Percentiles rank a stretch among this genome's conserved stretches.
Conservation (phyloP, 2,797 vertebrate species). For the Borostomias antarcticus region DNA sequence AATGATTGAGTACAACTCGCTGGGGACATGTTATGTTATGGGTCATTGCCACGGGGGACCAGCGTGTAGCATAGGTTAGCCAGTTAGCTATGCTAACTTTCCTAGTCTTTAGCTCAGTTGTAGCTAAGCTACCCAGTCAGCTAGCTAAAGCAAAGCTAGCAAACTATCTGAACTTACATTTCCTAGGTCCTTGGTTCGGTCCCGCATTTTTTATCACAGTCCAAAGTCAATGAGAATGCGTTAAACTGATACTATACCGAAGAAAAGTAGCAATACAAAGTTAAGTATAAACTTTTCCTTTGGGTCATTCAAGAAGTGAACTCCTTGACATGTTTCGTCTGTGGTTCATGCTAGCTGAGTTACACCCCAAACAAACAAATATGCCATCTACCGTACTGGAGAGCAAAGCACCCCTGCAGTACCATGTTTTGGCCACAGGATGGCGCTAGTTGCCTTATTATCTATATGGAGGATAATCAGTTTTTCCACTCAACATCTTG, state of each 20-base stretch:
- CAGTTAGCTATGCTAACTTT: background rate
- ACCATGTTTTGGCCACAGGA: constrained; percentile 38
- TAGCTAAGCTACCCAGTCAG: constrained; percentile 40
- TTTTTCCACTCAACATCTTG: background rate
- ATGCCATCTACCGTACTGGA: background rate
- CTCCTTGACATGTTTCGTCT: constrained; percentile 33
- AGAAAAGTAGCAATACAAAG: background rate
- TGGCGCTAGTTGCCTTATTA: constrained; percentile 44
- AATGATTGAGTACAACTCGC: too few species aligned
- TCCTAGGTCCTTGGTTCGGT: constrained; percentile 79
- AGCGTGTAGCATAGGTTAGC: too few species aligned
- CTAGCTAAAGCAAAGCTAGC: constrained; percentile 45
- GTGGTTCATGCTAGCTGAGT: background rate
- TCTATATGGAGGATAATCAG: background rate
- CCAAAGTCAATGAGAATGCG: background rate
- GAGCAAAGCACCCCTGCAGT: background rate
- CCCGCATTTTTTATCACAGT: constrained; percentile 69
- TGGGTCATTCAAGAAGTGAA: constrained; percentile 63
- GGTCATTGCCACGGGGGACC: too few species aligned
- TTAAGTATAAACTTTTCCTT: constrained; percentile 14
- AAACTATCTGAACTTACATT: constrained; percentile 68
- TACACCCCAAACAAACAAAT: background rate
- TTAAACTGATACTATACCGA: background rate
- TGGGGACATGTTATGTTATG: too few species aligned
- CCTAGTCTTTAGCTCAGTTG: background rate